Evolutionary conservation across 1,140 invertebrate species (phyloP).

Genomic region (Pseudomyrmex concolor): DNA sequence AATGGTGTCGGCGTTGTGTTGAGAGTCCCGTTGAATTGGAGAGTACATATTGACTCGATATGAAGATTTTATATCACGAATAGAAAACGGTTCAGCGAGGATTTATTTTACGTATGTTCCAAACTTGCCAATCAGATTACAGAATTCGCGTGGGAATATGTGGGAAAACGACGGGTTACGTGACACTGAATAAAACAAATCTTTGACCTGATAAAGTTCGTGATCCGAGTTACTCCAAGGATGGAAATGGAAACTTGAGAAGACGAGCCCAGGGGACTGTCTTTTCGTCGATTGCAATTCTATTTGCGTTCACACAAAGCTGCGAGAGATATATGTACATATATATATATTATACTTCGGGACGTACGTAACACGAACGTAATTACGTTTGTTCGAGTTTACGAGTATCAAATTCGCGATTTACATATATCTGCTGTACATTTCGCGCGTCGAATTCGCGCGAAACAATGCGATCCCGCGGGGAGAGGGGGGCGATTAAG

Average conservation of each 20-base stretch:
- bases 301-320: slow-evolving; percentile 37
- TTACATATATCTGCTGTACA: neutral
- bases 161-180: slow-evolving; percentile 50
- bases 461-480: too few species aligned
- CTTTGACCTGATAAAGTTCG: slow-evolving; percentile 60
- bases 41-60: neutral
- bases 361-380: neutral
- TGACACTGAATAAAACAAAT: slow-evolving; percentile 62
- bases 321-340: neutral
- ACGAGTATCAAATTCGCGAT: neutral
- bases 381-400: slow-evolving; percentile 15
- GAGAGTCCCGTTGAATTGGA: neutral
- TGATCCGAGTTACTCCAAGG: slow-evolving; percentile 50
- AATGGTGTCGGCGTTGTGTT: neutral
- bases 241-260: slow-evolving; percentile 52
- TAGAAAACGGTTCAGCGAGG: neutral
- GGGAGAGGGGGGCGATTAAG: too few species aligned
- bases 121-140: slow-evolving; percentile 59
- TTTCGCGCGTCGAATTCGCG: neutral
- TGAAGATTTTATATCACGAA: neutral
- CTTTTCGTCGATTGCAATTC: slow-evolving; percentile 56
- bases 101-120: slow-evolving; percentile 49
- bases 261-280: neutral
- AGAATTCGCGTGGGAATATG: slow-evolving; percentile 45
- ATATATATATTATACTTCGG: neutral